These are phyloP conservation scores for Crax fasciolata DNA, from an alignment of 2,797 vertebrate genomes.

Conservation along the genomic window DNA sequence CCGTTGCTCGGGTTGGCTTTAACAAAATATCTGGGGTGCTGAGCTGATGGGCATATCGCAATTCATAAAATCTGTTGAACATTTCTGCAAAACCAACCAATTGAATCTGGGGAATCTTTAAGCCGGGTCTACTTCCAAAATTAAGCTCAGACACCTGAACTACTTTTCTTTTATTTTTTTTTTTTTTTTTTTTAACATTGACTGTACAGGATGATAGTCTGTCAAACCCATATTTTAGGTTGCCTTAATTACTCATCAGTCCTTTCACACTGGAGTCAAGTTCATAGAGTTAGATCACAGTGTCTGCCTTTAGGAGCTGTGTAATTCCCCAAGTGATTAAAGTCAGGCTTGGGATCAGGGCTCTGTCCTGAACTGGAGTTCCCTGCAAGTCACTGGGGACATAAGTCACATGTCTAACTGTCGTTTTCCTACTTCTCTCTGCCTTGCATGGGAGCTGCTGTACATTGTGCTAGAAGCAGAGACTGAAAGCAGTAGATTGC, in stretches of 20 bases:
- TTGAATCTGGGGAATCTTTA: background rate
- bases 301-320: background rate
- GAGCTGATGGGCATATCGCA: background rate
- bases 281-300: background rate
- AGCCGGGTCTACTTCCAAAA: background rate
- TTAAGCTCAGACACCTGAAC: background rate
- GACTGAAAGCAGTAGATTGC: background rate
- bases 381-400: background rate
- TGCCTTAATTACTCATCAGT: background rate
- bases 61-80: background rate
- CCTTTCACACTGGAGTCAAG: background rate
- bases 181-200: background rate
- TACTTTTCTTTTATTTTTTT: too few species aligned
- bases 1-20: background rate
- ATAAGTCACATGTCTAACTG: background rate
- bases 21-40: background rate
- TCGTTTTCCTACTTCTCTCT: background rate
- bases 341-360: background rate
- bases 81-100: background rate
- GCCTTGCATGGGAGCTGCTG: background rate
- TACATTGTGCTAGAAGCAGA: background rate
- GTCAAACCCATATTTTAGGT: background rate
- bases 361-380: background rate
- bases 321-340: background rate
- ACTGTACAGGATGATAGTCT: background rate